These are phyloP conservation scores for Cryptosula pallasiana DNA, from an alignment of 2,888 invertebrate genomes.

Conservation along the genomic window DNA sequence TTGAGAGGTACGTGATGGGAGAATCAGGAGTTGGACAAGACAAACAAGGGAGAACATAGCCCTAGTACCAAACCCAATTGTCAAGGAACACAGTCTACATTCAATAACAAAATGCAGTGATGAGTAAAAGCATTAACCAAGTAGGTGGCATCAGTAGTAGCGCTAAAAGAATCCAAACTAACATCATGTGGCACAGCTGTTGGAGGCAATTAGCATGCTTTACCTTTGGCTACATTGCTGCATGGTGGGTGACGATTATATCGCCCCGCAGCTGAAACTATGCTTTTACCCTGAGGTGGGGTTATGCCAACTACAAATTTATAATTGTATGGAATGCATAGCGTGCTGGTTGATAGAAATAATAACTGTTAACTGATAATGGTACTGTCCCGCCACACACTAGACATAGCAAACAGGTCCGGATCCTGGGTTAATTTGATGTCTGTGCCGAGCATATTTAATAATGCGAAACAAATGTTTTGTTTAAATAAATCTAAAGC, in stretches of 20 bases:
- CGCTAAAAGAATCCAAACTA: background rate
- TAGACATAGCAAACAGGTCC: no score
- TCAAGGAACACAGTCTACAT: background rate
- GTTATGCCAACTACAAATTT: background rate
- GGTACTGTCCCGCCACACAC: no score
- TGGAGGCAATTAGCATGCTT: conserved; percentile 14
- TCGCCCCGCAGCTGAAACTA: background rate
- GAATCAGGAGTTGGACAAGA: no score
- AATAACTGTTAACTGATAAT: no score
- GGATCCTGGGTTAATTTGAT: no score
- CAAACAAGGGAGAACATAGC: no score
- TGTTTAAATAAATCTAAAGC: no score
- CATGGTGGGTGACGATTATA: background rate
- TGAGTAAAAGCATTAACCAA: background rate
- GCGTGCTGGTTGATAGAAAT: conserved; percentile 2
- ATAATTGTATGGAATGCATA: background rate
- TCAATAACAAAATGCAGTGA: background rate
- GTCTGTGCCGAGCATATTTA: no score
- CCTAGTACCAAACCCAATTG: no score
- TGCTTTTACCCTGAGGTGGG: background rate
- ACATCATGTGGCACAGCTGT: background rate
- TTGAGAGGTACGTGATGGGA: no score
- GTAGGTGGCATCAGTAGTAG: background rate
- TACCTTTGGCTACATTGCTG: conserved; percentile 18
- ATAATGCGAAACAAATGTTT: no score